These are phyloP conservation scores for Heliconius hermathena DNA, from an alignment of 1,140 invertebrate species.

Conservation along the genomic window DNA sequence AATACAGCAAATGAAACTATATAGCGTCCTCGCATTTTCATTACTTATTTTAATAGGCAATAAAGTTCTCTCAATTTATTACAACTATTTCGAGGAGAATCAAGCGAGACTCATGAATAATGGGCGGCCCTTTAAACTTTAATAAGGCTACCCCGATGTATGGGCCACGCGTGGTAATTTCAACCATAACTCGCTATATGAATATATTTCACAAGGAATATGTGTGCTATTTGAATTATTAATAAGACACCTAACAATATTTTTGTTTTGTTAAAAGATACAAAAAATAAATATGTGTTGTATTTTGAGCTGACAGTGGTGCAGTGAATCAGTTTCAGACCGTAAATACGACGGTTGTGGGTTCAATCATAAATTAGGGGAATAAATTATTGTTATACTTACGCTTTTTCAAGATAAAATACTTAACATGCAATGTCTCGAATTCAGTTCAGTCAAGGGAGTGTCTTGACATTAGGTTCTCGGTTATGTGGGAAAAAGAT, in stretches of 20 bases:
- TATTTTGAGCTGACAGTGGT: neutral
- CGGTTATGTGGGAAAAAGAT: too few relatives aligned
- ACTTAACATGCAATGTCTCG: too few relatives aligned
- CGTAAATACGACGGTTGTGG: too few relatives aligned
- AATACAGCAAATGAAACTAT: slow-evolving; percentile 40
- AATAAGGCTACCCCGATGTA: slow-evolving; percentile 57
- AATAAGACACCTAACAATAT: slow-evolving; percentile 12
- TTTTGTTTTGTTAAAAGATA: neutral
- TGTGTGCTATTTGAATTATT: slow-evolving; percentile 17
- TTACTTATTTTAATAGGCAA: slow-evolving; percentile 80
- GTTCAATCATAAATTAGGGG: too few relatives aligned
- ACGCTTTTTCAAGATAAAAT: too few relatives aligned
- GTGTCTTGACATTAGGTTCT: too few relatives aligned
- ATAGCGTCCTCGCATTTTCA: slow-evolving; percentile 62
- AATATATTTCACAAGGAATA: slow-evolving; percentile 33
- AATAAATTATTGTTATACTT: too few relatives aligned
- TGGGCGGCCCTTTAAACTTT: slow-evolving; percentile 72
- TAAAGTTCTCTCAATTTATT: slow-evolving; percentile 75
- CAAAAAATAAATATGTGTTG: too few relatives aligned
- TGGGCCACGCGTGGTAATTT: slow-evolving; percentile 38
- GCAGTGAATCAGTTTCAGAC: too few relatives aligned
- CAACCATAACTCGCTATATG: slow-evolving; percentile 29
- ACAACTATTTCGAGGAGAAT: slow-evolving; percentile 73
- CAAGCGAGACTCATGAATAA: slow-evolving; percentile 73
- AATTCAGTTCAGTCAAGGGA: too few relatives aligned